Percentiles rank a stretch among this genome's conserved stretches.
phyloP scores from a whole-genome alignment of 1,140 invertebrate genomes.

The Pseudomyrmex concolor region DNA sequence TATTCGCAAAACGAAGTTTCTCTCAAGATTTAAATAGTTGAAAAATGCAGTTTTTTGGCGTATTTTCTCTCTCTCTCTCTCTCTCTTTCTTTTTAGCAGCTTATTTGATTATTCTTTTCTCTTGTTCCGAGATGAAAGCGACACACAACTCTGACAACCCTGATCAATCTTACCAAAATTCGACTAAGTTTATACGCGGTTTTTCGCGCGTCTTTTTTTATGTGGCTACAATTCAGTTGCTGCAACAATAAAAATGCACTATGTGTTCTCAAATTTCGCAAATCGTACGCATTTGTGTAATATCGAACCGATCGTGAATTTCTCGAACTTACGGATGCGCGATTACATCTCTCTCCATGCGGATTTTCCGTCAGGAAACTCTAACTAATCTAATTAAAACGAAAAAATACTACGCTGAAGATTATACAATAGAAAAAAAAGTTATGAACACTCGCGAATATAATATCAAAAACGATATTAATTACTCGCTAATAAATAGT shows the following conservation, averaged over 20 bases:
- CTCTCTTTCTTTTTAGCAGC: background rate
- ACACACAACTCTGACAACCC: conserved; percentile 4
- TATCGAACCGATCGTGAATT: conserved; percentile 3
- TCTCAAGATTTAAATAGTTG: background rate
- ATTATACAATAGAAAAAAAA: too few relatives aligned
- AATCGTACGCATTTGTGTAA: conserved; percentile 9
- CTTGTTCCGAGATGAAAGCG: background rate
- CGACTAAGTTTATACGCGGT: background rate
- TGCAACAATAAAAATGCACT: conserved; percentile 40
- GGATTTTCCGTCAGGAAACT: background rate
- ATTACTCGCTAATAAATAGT: too few relatives aligned
- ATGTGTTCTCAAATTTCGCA: background rate
- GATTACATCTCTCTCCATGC: background rate
- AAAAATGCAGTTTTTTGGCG: background rate
- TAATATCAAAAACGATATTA: too few relatives aligned
- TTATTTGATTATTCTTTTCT: background rate
- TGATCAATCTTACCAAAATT: background rate
- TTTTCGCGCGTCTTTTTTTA: background rate
- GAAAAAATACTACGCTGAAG: background rate
- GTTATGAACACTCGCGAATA: background rate
- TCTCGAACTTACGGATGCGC: background rate
- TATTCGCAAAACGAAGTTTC: background rate
- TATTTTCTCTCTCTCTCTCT: too few relatives aligned
- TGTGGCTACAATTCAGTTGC: conserved; percentile 11
- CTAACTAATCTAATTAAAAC: background rate